Percentiles rank a stretch among this genome's conserved stretches.
Conservation (phyloP, 2,113 vertebrate species). For the Scatophagus argus region DNA sequence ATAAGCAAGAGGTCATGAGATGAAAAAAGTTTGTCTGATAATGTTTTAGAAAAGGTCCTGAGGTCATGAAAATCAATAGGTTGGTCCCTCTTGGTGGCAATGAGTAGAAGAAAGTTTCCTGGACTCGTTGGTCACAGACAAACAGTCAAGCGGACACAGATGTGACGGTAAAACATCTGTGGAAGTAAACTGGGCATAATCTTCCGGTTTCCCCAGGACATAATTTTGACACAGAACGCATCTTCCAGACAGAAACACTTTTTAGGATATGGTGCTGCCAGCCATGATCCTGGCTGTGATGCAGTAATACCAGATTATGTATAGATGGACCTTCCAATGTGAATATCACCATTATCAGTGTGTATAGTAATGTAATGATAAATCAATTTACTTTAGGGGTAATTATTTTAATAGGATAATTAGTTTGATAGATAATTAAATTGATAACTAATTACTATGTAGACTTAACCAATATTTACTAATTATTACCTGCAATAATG, state of each 20-base stretch:
- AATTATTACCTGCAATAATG: neutral
- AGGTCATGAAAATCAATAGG: constrained; percentile 53
- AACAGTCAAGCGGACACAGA: neutral
- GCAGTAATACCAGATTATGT: neutral
- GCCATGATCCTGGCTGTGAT: neutral
- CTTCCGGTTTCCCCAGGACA: neutral
- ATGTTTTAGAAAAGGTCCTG: constrained; percentile 39
- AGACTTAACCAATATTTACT: neutral
- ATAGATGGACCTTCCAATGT: neutral
- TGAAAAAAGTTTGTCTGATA: constrained; percentile 39
- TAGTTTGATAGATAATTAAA: neutral
- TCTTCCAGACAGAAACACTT: neutral
- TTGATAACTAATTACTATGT: neutral
- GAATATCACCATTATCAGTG: neutral
- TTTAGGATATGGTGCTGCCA: neutral
- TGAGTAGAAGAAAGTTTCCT: neutral
- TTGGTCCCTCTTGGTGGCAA: constrained; percentile 7
- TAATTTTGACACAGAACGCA: neutral
- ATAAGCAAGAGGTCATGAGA: constrained; percentile 36
- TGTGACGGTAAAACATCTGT: neutral
- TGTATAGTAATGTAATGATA: too few relatives aligned
- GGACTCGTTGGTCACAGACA: constrained; percentile 1
- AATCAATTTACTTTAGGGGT: too few relatives aligned
- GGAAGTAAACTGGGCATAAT: neutral
- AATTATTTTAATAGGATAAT: constrained; percentile 6